These are phyloP conservation scores for Podarcis lilfordi DNA, from an alignment of 2,797 vertebrate genomes.

Conservation along the genomic window DNA sequence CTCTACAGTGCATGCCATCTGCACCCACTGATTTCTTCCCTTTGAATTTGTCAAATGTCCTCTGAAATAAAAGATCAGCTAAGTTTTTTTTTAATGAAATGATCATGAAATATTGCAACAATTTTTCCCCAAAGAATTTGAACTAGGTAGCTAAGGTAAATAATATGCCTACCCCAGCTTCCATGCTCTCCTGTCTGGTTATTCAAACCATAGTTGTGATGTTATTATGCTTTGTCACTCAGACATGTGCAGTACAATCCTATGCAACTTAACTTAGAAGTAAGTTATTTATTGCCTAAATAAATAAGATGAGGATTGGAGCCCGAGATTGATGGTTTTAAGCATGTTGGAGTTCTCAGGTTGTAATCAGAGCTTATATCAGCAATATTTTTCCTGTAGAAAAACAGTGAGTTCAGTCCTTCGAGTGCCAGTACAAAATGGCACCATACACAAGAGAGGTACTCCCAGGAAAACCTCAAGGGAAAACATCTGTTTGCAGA, in stretches of 20 bases:
- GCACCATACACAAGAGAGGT: background rate
- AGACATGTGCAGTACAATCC: background rate
- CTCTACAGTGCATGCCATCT: background rate
- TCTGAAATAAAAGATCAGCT: background rate
- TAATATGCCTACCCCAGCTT: background rate
- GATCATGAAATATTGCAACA: background rate
- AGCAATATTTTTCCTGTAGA: background rate
- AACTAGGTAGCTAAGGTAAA: background rate
- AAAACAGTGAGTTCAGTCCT: background rate
- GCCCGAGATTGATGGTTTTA: background rate
- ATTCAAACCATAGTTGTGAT: background rate
- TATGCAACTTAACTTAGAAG: background rate
- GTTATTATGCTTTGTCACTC: background rate
- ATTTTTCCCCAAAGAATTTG: background rate
- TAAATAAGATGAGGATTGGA: background rate
- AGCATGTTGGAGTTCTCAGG: background rate
- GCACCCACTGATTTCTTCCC: background rate
- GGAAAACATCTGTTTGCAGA: background rate
- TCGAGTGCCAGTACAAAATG: background rate
- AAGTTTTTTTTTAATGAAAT: background rate
- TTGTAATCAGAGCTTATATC: background rate
- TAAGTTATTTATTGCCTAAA: background rate
- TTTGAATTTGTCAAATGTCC: conserved; percentile 7
- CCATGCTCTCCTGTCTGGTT: background rate
- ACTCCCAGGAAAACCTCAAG: background rate